Percentiles rank a stretch among this genome's conserved stretches.
phyloP scores from a whole-genome alignment of 2,797 vertebrate species.

The Notolabrus celidotus region DNA sequence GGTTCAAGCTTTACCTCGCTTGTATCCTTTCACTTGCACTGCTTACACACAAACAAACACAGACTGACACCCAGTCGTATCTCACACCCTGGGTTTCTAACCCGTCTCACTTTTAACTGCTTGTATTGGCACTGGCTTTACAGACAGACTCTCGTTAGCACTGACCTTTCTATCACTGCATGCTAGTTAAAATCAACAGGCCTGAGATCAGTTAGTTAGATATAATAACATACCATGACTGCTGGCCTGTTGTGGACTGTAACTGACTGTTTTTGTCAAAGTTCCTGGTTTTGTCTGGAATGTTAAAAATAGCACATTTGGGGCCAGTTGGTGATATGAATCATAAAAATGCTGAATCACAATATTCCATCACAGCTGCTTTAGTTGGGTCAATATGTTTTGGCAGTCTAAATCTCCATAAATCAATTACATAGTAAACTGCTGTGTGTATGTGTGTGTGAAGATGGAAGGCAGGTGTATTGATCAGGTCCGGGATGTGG shows the following conservation, averaged over 20 bases:
- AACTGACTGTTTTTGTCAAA: not conserved
- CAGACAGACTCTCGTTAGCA: slow-evolving; percentile 63
- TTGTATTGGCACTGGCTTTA: slow-evolving; percentile 57
- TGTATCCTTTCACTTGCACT: slow-evolving; percentile 57
- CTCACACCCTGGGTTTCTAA: slow-evolving; percentile 77
- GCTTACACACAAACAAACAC: slow-evolving; percentile 33
- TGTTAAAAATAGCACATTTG: slow-evolving; percentile 30
- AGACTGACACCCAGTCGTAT: slow-evolving; percentile 30
- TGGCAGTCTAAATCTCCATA: slow-evolving; percentile 61
- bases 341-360: slow-evolving; percentile 66
- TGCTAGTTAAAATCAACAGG: slow-evolving; percentile 69
- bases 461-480: slow-evolving; percentile 38
- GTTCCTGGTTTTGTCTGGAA: slow-evolving; percentile 3
- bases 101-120: slow-evolving; percentile 70
- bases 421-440: slow-evolving; percentile 71
- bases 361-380: slow-evolving; percentile 50
- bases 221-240: slow-evolving; percentile 19
- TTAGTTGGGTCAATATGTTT: slow-evolving; percentile 62
- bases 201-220: slow-evolving; percentile 35
- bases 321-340: too few relatives aligned
- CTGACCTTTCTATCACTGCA: slow-evolving; percentile 74
- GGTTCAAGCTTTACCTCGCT: slow-evolving; percentile 57
- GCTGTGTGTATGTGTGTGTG: slow-evolving; percentile 22
- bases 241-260: not conserved
- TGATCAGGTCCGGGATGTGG: slow-evolving; percentile 54